Percentiles rank a stretch among this genome's conserved stretches.
These are phyloP conservation scores for Drosophila tanythrix DNA, from an alignment of 2,888 invertebrate species.

Conservation along the genomic window DNA sequence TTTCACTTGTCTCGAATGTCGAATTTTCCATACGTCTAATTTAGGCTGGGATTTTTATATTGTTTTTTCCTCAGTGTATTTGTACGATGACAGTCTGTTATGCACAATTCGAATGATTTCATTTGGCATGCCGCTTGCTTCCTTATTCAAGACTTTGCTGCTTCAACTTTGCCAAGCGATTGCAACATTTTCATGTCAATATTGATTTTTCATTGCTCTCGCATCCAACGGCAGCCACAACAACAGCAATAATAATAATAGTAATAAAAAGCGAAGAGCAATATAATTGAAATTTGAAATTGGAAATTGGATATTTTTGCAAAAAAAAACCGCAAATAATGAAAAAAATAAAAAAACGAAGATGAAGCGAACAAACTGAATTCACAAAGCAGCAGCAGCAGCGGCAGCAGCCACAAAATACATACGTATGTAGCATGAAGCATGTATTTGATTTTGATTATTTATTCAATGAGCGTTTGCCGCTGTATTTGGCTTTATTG, in stretches of 20 bases:
- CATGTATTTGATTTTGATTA: slow-evolving; percentile 64
- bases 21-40: background rate
- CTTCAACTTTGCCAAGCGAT: slow-evolving; percentile 23
- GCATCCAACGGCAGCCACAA: slow-evolving; percentile 37
- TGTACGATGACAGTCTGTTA: slow-evolving; percentile 25
- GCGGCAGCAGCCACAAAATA: slow-evolving; percentile 8
- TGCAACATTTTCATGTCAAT: slow-evolving; percentile 68
- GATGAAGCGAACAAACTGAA: slow-evolving; percentile 43
- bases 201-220: slow-evolving; percentile 74
- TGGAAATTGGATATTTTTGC: slow-evolving; percentile 77
- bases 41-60: background rate
- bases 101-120: slow-evolving; percentile 53
- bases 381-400: slow-evolving; percentile 35
- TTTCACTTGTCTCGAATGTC: background rate
- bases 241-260: slow-evolving; percentile 59
- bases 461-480: slow-evolving; percentile 76
- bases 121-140: slow-evolving; percentile 41
- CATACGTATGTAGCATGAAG: slow-evolving; percentile 10
- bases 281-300: slow-evolving; percentile 79
- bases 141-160: slow-evolving; percentile 38
- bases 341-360: slow-evolving; percentile 13
- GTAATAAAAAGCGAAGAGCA: slow-evolving; percentile 74
- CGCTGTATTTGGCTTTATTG: slow-evolving; percentile 73
- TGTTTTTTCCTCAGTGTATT: slow-evolving; percentile 5
- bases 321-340: slow-evolving; percentile 44